phyloP scores from a whole-genome alignment of 2,113 vertebrate species.

The Phylloscopus trochiloides region DNA sequence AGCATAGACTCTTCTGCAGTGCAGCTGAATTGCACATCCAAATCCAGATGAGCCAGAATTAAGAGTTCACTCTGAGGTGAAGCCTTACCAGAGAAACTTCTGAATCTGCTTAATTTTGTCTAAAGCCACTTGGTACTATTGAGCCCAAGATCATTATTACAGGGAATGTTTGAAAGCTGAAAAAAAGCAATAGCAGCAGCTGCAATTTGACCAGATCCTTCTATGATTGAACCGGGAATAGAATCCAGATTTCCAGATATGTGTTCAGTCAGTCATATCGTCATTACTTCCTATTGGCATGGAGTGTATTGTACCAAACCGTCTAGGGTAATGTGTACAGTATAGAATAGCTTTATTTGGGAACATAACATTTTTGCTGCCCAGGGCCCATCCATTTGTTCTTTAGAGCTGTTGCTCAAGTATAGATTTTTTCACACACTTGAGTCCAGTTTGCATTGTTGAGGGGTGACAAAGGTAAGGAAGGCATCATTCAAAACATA shows the following conservation, averaged over 20 bases:
- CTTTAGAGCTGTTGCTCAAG: not conserved
- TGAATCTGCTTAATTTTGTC: not conserved
- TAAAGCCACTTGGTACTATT: not conserved
- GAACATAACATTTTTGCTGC: not conserved
- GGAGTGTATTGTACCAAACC: not conserved
- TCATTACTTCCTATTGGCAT: not conserved
- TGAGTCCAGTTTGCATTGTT: rapidly evolving
- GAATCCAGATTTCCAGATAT: not conserved
- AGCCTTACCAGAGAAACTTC: not conserved
- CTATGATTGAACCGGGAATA: not conserved
- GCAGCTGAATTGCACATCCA: not conserved
- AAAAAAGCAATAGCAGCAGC: not conserved
- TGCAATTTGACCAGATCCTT: not conserved
- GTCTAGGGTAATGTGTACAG: not conserved
- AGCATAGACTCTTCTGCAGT: not conserved
- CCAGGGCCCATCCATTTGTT: not conserved
- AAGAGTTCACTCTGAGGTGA: not conserved
- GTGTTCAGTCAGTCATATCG: not conserved
- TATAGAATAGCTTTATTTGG: not conserved
- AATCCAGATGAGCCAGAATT: not conserved
- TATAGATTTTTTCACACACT: not conserved
- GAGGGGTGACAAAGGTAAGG: not conserved
- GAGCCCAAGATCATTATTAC: not conserved
- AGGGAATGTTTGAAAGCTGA: not conserved
- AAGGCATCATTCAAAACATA: not conserved